phyloP scores from a whole-genome alignment of 2,888 invertebrate species.

The Penaeus monodon region DNA sequence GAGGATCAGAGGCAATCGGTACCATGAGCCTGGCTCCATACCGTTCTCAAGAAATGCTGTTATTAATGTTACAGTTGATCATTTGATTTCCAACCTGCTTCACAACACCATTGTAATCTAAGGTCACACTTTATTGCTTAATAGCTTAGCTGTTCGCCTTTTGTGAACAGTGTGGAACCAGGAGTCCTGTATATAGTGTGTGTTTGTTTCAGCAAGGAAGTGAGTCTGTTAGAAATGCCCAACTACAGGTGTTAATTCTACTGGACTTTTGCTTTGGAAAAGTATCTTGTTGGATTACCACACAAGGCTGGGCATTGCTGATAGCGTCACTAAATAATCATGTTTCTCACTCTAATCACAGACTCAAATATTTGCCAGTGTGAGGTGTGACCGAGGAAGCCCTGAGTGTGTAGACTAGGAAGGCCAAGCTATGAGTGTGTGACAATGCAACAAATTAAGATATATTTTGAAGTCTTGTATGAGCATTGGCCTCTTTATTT shows the following conservation, averaged over 20 bases:
- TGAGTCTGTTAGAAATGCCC: slow-evolving; percentile 27
- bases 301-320: slow-evolving; percentile 32
- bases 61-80: slow-evolving; percentile 58
- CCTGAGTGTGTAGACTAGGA: slow-evolving; percentile 62
- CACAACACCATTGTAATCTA: slow-evolving; percentile 60
- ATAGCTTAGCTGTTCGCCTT: slow-evolving; percentile 58
- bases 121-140: slow-evolving; percentile 62
- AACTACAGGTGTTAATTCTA: neutral
- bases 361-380: slow-evolving; percentile 60
- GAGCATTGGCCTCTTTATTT: slow-evolving; percentile 60
- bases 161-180: slow-evolving; percentile 63
- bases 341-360: slow-evolving; percentile 58
- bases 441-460: slow-evolving; percentile 59
- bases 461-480: slow-evolving; percentile 58
- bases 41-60: slow-evolving; percentile 61
- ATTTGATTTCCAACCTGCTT: slow-evolving; percentile 58
- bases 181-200: slow-evolving; percentile 61
- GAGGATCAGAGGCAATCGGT: slow-evolving; percentile 56
- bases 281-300: neutral
- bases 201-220: slow-evolving; percentile 50
- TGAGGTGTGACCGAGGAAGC: slow-evolving; percentile 63
- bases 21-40: slow-evolving; percentile 62
- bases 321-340: slow-evolving; percentile 30
- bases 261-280: neutral
- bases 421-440: slow-evolving; percentile 61